Percentiles rank a stretch among this genome's conserved stretches.
phyloP scores from a whole-genome alignment of 2,113 vertebrate species.

The Dromaius novaehollandiae region DNA sequence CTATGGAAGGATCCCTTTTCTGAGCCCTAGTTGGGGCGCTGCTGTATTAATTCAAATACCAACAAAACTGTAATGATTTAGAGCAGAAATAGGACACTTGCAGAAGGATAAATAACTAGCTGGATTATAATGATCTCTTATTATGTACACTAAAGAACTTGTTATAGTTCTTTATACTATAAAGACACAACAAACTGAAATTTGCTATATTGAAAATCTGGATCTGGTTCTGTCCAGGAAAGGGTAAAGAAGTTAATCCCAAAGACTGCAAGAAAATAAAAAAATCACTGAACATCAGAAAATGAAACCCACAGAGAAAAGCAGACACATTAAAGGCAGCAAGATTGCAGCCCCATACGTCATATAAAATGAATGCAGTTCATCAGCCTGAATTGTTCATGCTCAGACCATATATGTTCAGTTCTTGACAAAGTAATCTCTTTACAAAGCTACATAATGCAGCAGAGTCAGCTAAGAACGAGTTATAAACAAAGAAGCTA shows the following conservation, averaged over 20 bases:
- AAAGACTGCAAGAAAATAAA: not conserved
- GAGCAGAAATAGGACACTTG: not conserved
- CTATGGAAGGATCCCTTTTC: not conserved
- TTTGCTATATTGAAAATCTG: not conserved
- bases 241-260: not conserved
- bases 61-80: not conserved
- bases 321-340: not conserved
- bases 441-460: constrained; percentile 53
- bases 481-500: constrained; percentile 64
- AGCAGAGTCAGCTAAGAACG: constrained; percentile 35
- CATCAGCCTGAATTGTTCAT: constrained; percentile 22
- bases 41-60: not conserved
- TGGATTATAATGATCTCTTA: not conserved
- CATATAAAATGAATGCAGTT: constrained; percentile 14
- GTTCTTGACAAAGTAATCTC: constrained; percentile 61
- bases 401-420: constrained; percentile 39
- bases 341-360: not conserved
- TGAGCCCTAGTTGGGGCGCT: not conserved
- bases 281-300: not conserved
- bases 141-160: not conserved
- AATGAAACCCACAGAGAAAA: not conserved
- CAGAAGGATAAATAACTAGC: not conserved
- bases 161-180: not conserved
- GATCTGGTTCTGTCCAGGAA: not conserved
- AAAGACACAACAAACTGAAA: not conserved